Evolutionary conservation across 2,888 invertebrate species (phyloP).

Genomic region (Netelia fuscicornis): DNA sequence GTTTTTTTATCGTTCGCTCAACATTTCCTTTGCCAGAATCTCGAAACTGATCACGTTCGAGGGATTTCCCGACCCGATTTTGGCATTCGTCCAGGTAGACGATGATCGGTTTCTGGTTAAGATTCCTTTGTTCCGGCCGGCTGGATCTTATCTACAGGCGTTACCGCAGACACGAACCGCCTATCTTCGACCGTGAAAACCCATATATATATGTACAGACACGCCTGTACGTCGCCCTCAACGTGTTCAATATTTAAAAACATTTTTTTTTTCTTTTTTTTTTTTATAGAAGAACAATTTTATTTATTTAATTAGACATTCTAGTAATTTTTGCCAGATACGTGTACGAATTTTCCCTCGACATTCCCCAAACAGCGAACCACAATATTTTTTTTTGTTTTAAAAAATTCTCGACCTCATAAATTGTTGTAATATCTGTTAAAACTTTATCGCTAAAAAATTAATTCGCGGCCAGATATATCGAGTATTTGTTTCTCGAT

Average conservation of each 20-base stretch:
- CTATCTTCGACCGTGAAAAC: not conserved
- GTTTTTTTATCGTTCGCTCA: conserved; percentile 15
- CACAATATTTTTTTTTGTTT: too few species aligned
- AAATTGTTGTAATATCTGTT: too few species aligned
- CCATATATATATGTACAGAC: not conserved
- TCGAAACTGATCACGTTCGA: conserved; percentile 55
- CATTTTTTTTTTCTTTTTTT: not conserved
- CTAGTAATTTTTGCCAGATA: not conserved
- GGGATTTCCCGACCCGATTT: conserved; percentile 29
- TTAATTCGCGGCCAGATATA: too few species aligned
- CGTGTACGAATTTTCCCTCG: too few species aligned
- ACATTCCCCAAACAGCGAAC: too few species aligned
- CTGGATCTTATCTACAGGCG: conserved; percentile 33
- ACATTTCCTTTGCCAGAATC: conserved; percentile 57
- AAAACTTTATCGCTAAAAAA: too few species aligned
- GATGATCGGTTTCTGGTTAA: conserved; percentile 59
- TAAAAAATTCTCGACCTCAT: too few species aligned
- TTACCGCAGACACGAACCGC: not conserved
- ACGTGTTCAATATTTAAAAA: conserved; percentile 5
- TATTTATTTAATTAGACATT: not conserved
- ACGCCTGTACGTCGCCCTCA: not conserved
- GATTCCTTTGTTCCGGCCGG: conserved; percentile 59
- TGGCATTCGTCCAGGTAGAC: conserved; percentile 52
- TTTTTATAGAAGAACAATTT: not conserved
- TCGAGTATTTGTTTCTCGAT: too few species aligned